Evolutionary conservation across 2,797 vertebrate genomes (phyloP), one percentile per base, ranked within the genome.

Genomic region (Ispidina picta): DNA sequence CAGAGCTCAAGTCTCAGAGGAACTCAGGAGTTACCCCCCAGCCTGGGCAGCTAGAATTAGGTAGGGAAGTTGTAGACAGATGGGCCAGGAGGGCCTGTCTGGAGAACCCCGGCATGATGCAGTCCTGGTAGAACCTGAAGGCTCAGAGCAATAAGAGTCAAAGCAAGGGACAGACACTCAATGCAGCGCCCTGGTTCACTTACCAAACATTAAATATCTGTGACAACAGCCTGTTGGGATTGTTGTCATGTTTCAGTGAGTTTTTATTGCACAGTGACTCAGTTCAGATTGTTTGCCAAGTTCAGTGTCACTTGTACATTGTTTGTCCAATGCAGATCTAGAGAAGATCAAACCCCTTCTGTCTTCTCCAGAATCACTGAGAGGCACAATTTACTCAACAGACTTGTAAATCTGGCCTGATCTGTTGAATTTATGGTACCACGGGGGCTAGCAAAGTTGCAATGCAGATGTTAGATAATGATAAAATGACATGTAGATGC

Each of bases 341-440:
- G 4, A 70, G 66, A 80, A 80, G 15, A 56, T 52, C 48, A 85
- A 81, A 48, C 11, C 15, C 35, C 10, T 78, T 74, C 35, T 58
- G 54, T 62, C 54, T 65, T 86, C 78, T 70, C 59, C 73, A 29
- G 28, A 90, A 81, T 65, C 9, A 19, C 18, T 25, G 3, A 41
- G 59, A 65, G 35, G 28, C 48, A n/a, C 46, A 72, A 75, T 69
- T 70, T 88, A 75, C 49, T 35, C 11, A 88, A 58, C 15, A 65
- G 25, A 33, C 66, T 83, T 75, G 33, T 78, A 92, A 91, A 83
- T 70, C 23, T 72, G 51, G 15, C 39, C 60, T 43, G 65, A 22
- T 80, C 87, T 86, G 46, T 58, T 79, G 44, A 60, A 83, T 76
- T 69, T 48, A 46, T 66, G 48, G 25, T 49, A 49, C 3, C 31